Base-by-base conservation (phyloP, 2,888 invertebrate genomes). In the Drosophila paucipuncta region DNA sequence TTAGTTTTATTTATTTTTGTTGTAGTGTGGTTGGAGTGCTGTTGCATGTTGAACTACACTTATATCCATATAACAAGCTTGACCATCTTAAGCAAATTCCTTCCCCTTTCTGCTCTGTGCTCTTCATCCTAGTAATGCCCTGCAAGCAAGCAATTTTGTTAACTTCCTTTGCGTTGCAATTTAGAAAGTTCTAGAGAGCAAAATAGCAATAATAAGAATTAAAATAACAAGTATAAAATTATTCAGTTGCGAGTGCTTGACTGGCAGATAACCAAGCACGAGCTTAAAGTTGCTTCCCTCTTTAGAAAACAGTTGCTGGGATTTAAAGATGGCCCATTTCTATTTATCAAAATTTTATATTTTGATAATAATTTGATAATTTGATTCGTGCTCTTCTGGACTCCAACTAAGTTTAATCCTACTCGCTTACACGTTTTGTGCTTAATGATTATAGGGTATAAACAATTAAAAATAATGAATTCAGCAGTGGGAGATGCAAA, bases 191-290 rank as follows among this genome's bases (percentile, higher is more conserved):
- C 39, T 58, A 50, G 33, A 11, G 30, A 25, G 73, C 73, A 58
- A 57, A 60, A 67, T 47, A 41, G 61, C 68, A 53, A 73, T 73
- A 73, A n/a, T 57, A 52, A 57, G 58, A 67, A 60, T 53, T 73
- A 57, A 58, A 68, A 65, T 66, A 58, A 58, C 57, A 61, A 73
- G 49, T 9, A 11, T 47, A 10, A 16, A 41, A 22, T 31, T 30
- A 4, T 9, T 13, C 9, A 16, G 13, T 31, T n/a, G 22, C 6
- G 28, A 53, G 16, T 41, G 47, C 35, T 39, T 28, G 52, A 73
- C 60, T 43, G 22, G 16, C 30, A 57, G 30, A 49, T 49, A 30
- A 47, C 30, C 72, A 25, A 25, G 16, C 25, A 47, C 6, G 13
- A 2, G 25, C n/a, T 25, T 25, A 47, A 25, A 16, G 9, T 16